phyloP scores from a whole-genome alignment of 2,113 vertebrate species.

The Peucedramus taeniatus region DNA sequence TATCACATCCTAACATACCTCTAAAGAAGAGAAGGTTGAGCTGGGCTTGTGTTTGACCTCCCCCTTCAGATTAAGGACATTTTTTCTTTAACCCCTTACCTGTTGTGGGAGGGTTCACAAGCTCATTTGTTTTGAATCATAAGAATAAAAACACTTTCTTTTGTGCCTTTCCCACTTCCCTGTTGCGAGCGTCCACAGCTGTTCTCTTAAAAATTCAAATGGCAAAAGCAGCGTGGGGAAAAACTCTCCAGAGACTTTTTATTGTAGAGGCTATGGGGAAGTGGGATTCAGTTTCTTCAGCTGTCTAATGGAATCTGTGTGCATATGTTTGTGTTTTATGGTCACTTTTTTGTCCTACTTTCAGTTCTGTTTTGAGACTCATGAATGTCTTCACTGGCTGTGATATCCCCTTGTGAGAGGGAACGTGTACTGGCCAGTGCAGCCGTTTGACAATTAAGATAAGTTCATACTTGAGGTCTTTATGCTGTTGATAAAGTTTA shows the following conservation, averaged over 20 bases:
- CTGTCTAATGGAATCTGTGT: neutral
- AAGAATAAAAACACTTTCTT: neutral
- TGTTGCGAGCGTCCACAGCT: neutral
- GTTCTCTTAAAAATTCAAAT: neutral
- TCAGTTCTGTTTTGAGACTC: neutral
- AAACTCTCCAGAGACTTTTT: neutral
- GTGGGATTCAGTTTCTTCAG: neutral
- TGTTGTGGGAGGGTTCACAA: neutral
- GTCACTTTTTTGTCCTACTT: neutral
- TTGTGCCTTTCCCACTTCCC: neutral
- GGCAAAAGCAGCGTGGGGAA: neutral
- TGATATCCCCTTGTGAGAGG: neutral
- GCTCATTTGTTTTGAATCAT: neutral
- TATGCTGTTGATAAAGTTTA: conserved; percentile 9
- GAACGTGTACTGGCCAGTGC: neutral
- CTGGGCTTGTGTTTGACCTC: conserved; percentile 4
- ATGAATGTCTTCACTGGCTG: neutral
- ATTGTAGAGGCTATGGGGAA: neutral
- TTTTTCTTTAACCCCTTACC: conserved; percentile 28
- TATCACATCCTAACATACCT: conserved; percentile 24
- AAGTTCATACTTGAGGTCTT: neutral
- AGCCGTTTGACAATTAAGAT: neutral
- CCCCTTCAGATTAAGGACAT: neutral
- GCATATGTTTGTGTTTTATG: neutral
- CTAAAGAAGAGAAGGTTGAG: conserved; percentile 12